Evolutionary conservation across 2,888 invertebrate genomes (phyloP).

Genomic region (Perithous albicinctus): DNA sequence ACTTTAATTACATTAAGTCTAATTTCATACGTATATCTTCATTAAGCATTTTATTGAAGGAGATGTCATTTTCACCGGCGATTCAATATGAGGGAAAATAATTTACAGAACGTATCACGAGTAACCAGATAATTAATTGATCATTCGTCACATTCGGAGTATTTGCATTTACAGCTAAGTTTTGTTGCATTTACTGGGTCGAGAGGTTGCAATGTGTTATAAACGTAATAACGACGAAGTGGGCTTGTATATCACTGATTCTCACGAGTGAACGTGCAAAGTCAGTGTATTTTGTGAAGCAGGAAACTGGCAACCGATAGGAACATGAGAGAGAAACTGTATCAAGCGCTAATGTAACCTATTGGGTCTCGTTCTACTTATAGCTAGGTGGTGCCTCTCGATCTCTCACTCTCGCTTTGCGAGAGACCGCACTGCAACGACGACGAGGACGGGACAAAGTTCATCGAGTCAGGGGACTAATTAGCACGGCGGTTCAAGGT

Average conservation of each 20-base stretch:
- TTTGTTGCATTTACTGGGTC: background rate
- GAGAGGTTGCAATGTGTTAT: background rate
- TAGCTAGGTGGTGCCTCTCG: background rate
- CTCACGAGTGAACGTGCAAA: background rate
- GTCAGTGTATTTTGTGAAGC: background rate
- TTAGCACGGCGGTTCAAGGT: conserved; percentile 65
- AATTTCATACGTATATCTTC: background rate
- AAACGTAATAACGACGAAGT: background rate
- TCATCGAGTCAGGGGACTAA: conserved; percentile 70
- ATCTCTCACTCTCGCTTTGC: background rate
- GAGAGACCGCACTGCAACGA: conserved; percentile 14
- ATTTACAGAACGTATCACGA: background rate
- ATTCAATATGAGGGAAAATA: background rate
- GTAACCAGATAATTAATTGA: conserved; percentile 27
- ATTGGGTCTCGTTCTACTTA: background rate
- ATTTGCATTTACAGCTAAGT: background rate
- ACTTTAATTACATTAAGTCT: background rate
- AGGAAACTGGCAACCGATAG: conserved; percentile 23
- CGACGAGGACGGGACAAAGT: conserved; percentile 59
- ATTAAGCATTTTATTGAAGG: background rate
- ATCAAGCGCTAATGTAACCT: conserved; percentile 16
- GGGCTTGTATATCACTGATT: conserved; percentile 13
- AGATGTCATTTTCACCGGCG: background rate
- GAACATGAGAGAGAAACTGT: background rate
- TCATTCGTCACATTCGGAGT: background rate